phyloP scores from a whole-genome alignment of 2,888 invertebrate genomes.

The Spilosoma lubricipeda region DNA sequence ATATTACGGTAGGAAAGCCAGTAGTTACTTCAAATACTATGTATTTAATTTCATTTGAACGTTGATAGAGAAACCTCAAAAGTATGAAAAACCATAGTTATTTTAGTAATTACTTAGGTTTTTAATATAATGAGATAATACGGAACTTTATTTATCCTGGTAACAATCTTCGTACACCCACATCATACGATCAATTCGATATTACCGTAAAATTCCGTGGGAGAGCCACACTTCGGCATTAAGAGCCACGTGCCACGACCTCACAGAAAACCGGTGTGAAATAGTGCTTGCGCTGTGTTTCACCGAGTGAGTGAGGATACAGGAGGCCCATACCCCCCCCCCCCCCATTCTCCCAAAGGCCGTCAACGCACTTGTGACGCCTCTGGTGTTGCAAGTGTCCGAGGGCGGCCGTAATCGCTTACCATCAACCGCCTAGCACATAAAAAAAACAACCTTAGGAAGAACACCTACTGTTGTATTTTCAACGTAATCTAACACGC shows the following conservation, averaged over 20 bases:
- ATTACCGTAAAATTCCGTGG: slow-evolving; percentile 28
- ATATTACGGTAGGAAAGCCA: not conserved
- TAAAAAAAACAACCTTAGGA: slow-evolving; percentile 28
- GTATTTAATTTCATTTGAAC: not conserved
- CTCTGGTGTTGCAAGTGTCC: too few relatives aligned
- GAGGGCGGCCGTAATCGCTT: too few relatives aligned
- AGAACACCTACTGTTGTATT: slow-evolving; percentile 39
- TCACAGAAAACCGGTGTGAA: too few relatives aligned
- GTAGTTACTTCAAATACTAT: not conserved
- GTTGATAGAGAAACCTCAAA: not conserved
- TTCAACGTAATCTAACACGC: slow-evolving; percentile 34
- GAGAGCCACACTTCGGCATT: too few relatives aligned
- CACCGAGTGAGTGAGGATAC: too few relatives aligned
- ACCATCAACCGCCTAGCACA: too few relatives aligned
- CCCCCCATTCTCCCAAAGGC: too few relatives aligned
- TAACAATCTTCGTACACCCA: slow-evolving; percentile 40
- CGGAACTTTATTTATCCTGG: slow-evolving; percentile 53
- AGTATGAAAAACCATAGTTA: not conserved
- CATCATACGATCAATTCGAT: slow-evolving; percentile 29
- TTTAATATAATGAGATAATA: slow-evolving; percentile 36
- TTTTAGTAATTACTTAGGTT: not conserved
- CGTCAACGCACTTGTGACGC: too few relatives aligned
- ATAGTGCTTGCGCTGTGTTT: too few relatives aligned
- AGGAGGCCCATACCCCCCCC: too few relatives aligned
- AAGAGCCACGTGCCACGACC: too few relatives aligned